Base-by-base conservation (phyloP, 1,140 invertebrate species). In the Holcopasites calliopsidis region DNA sequence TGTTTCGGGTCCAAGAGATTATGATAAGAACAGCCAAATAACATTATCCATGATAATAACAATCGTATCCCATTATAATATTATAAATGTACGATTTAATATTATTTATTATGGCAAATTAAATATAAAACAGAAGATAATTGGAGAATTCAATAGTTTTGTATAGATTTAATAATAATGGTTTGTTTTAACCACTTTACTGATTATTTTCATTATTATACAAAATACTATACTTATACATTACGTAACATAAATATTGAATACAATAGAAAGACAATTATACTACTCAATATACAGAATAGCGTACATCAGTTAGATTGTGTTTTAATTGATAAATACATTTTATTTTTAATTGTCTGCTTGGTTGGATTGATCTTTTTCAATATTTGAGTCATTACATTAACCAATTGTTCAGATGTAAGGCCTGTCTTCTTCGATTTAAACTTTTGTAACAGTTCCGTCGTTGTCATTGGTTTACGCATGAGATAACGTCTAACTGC, bases 381-480 rank as follows among this genome's bases (percentile, higher is more conserved):
- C 16, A 99, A 92, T 74, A 99, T 97, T 87, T 98, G 96, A 28
- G 97, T 98, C 94, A 99, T 98, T 23, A 96, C 95, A 79, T 96
- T 96, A 3, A 98, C 97, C 75, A 99, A 92, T 72, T 98, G 95
- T 76, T 99, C 97, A 62, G 95, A 96, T 23, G 94, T 95, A 38
- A 98, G 93, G 13, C 97, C 97, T n/a, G 96, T 97, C 84, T 98
- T 97, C 88, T 98, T 98, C 26, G 96, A 96, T 89, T 98, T 98
- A 91, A 99, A 98, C 91, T 99, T 99, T 52, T 98, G 96, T 7
- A 99, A 89, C 18, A 99, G 90, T 88, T 99, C 98, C 1, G 97
- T 98, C 0, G 98, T 96, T 1, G 98, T 99, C 95, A 99, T 98
- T 2, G 98, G 98, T 88, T 99, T 99, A 0, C 98, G 93, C 85